Base-by-base conservation (phyloP, 2,113 vertebrate species). In the Tragelaphus scriptus region DNA sequence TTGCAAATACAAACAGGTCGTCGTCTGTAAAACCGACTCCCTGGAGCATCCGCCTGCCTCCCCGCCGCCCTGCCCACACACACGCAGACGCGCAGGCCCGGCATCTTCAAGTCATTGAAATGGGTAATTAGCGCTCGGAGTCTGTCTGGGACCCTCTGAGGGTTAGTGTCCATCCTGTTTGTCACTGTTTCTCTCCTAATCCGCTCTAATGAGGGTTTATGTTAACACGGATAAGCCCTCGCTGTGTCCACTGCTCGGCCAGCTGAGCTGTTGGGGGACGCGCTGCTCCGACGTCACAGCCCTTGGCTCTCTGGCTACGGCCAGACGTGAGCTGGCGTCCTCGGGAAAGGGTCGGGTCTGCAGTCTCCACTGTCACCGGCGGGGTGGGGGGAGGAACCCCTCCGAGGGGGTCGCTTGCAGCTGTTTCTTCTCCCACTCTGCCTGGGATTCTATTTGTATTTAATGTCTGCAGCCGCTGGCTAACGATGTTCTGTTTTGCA, bases 121-220 rank as follows among this genome's bases (percentile, higher is more conserved):
- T 99, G 99, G 99, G 98, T 99, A 99, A 99, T 99, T 99, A 99
- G 97, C 97, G 97, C 97, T 96, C 98, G 96, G 99, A 90, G 95
- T 98, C 98, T 99, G 98, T 98, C 98, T 97, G 98, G 89, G 95
- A 94, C 99, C 99, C 99, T 99, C 97, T 59, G 99, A 99, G 99
- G 99, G 99, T 99, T 99, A 99, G 99, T 98, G 99, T 99, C 99
- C 99, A 98, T 99, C 99, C 99, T 99, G 99, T 99, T 99, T 98
- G 99, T 98, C 99, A 99, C 99, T 99, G 99, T 99, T 99, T 99
- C 99, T 99, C 97, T 97, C 98, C 98, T 99, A 99, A 99, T 99
- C 99, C 99, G 99, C 98, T 99, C 99, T 99, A 99, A 99, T 99
- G 99, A 99, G 99, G 99, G 99, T 99, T 99, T 99, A 99, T 99